Base-by-base conservation (phyloP, 2,113 vertebrate species). In the Eubucco bourcierii region DNA sequence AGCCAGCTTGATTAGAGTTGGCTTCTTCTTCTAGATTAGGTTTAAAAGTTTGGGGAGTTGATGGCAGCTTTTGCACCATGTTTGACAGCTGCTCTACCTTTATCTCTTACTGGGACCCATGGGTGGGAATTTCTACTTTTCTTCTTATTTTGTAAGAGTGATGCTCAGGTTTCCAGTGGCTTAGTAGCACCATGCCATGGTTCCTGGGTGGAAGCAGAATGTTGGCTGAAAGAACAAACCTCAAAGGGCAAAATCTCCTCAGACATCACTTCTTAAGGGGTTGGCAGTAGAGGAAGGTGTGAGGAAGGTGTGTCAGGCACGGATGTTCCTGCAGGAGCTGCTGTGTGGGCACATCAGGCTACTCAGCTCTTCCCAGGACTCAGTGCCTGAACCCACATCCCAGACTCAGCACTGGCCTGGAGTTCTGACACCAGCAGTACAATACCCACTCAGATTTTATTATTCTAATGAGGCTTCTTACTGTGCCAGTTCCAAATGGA, bases 381-480 rank as follows among this genome's bases (percentile, higher is more conserved):
- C 55, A 71, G 74, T 83, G 72, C 70, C 80, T 46, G 17, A 90
- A 75, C 44, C 33, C 50, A 29, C 28, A 15, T 7, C 44, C 59
- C 64, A 74, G 34, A 50, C 21, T 90, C 93, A 63, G 29, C 39
- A 56, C 84, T 96, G 93, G 31, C 77, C 73, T 68, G 76, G 58
- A 94, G 77, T 95, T 94, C 94, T 76, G 88, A 84, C 74, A 94
- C 84, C 77, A 66, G 93, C 80, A 84, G 90, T 81, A 82, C 39
- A 41, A 76, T 76, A 76, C 89, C 90, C 72, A 77, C 95, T 94
- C 87, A 80, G 92, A 90, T 89, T 80, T 88, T 96, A 87, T 96
- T 97, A 95, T 96, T 97, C 96, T 94, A 95, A 97, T 89, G 80
- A 87, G 87, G 63, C 64, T 75, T 65, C 95, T 95, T 75, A 76